A percentile compares a stretch with the other conserved stretches of the same genome.
Conservation (phyloP, 2,888 invertebrate genomes). For the Rhagium mordax region DNA sequence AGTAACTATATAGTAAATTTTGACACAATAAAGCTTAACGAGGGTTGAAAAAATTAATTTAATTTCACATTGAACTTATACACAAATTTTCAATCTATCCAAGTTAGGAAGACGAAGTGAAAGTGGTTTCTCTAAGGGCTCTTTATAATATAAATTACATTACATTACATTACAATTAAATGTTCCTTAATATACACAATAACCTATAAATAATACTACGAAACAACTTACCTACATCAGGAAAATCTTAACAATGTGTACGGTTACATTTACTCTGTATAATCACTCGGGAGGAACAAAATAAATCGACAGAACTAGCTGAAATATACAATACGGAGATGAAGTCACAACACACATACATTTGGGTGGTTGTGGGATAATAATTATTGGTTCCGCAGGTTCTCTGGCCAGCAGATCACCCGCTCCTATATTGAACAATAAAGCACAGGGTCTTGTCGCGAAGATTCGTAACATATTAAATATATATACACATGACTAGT, state of each 20-base stretch:
- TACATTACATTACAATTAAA: not conserved
- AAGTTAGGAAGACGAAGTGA: not conserved
- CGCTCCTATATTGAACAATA: constrained; percentile 41
- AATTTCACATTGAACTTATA: not conserved
- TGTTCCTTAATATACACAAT: constrained; percentile 3
- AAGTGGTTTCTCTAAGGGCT: not conserved
- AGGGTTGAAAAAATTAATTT: not conserved
- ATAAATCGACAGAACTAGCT: not conserved
- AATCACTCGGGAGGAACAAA: constrained; percentile 44
- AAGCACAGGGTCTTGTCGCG: constrained; percentile 48
- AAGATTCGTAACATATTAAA: constrained; percentile 54
- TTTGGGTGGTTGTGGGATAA: constrained; percentile 20
- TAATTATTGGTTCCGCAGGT: constrained; percentile 32
- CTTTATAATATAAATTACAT: not conserved
- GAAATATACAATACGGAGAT: constrained; percentile 4
- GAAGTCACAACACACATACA: constrained; percentile 23
- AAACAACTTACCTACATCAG: constrained; percentile 18
- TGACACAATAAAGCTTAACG: not conserved
- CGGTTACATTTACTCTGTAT: constrained; percentile 45
- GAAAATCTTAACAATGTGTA: constrained; percentile 23
- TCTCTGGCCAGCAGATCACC: constrained; percentile 55
- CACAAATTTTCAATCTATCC: not conserved
- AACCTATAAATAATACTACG: constrained; percentile 3
- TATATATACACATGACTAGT: constrained; percentile 64
- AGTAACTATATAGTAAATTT: not conserved